Evolutionary conservation across 2,888 invertebrate genomes (phyloP), one percentile per base, ranked within the genome.

Genomic region (Mythimna albipuncta): DNA sequence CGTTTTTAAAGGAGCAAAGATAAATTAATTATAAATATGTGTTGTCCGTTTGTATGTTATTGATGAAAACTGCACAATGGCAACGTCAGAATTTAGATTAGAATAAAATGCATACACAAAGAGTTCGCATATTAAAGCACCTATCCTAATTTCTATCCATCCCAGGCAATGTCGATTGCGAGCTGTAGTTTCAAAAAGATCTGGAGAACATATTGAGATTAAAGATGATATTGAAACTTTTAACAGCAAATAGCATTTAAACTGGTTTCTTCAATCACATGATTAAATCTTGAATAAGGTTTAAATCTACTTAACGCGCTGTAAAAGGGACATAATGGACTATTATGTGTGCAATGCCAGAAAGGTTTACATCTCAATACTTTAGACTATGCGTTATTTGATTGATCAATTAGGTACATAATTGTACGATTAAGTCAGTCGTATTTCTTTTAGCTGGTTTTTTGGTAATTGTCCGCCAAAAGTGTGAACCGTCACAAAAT

Each of bases 401-500:
- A 76, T 52, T 52, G 6, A 52, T 67, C 50, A 64, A 50, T 66
- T 21, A 35, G 6, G 10, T 11, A 35, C 50, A 2, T 41, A 41
- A 21, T 13, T n/a, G 21, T 41, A 35, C 62, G 10, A 47, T 16
- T 54, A 26, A 58, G 41, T 47, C 9, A 58, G 35, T 41, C 16
- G 41, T n/a, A 26, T 50, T 7, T 50, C 13, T 57, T 73, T 57
- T 13, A 21, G 50, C 32, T 32, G 6, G 10, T 32, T 38, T 50
- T n/a, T 35, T 19, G 61, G 44, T 26, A 47, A 16, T 32, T 32
- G 19, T 44, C 11, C 21, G 57, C 32, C 7, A 52, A 65, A 50
- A 50, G 3, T 44, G 13, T 44, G 5, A 47, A 67, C 38, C 54
- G 7, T 16, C 19, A 44, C n/a, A 54, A 41, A 26, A n/a, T 26